These are phyloP conservation scores for Camelus dromedarius DNA, from an alignment of 2,113 vertebrate species.

Conservation along the genomic window DNA sequence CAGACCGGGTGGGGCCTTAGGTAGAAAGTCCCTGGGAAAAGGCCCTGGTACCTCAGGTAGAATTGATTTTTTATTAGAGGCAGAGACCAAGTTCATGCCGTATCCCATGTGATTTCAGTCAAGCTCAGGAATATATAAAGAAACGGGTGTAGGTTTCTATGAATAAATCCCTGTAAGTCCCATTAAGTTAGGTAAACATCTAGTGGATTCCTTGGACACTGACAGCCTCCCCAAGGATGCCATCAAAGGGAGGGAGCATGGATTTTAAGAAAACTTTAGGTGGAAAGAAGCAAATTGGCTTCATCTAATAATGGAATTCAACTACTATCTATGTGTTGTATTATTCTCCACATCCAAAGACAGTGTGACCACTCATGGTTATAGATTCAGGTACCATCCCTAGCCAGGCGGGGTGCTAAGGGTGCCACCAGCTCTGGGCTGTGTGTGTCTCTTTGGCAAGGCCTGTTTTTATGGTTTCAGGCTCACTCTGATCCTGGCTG, in stretches of 20 bases:
- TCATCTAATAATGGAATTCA: not conserved
- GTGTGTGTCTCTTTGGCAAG: not conserved
- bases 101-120: not conserved
- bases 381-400: not conserved
- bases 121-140: conserved; percentile 8
- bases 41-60: not conserved
- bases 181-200: not conserved
- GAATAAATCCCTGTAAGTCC: not conserved
- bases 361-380: not conserved
- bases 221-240: not conserved
- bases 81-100: conserved; percentile 26
- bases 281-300: conserved; percentile 13
- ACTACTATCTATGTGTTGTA: not conserved
- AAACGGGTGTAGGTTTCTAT: conserved; percentile 2
- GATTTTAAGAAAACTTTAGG: not conserved
- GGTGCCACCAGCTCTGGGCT: not conserved
- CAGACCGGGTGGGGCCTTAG: not conserved
- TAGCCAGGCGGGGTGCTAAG: not conserved
- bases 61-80: conserved; percentile 15
- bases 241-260: not conserved
- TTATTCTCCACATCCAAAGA: not conserved
- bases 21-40: conserved; percentile 1
- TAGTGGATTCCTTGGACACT: not conserved
- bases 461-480: not conserved
- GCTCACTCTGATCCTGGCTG: not conserved